Percentiles rank a stretch among this genome's conserved stretches.
Evolutionary conservation across 2,113 vertebrate genomes (phyloP).

Genomic region (Nesogale talazaci): DNA sequence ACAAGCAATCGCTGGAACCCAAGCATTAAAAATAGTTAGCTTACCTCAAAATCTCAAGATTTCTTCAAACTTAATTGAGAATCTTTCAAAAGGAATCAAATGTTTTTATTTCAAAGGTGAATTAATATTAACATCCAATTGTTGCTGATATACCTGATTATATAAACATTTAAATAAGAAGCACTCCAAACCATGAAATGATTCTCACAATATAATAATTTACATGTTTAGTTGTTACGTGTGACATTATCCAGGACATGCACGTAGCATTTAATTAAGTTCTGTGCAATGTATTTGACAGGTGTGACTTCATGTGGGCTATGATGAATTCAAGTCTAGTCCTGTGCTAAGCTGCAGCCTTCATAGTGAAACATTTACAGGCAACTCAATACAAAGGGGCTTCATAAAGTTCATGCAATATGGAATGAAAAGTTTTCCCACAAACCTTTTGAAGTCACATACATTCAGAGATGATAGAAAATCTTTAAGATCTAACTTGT

Average conservation of each 20-base stretch:
- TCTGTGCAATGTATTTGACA: constrained; percentile 4
- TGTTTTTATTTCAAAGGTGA: constrained; percentile 6
- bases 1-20: neutral
- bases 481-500: neutral
- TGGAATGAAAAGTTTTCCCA: too few relatives aligned
- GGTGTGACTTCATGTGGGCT: neutral
- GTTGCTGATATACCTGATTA: constrained; percentile 17
- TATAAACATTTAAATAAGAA: constrained; percentile 30
- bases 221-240: neutral
- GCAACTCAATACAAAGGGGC: neutral
- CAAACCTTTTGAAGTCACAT: too few relatives aligned
- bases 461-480: constrained; percentile 40
- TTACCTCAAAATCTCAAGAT: neutral
- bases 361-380: constrained; percentile 31
- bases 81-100: neutral
- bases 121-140: neutral
- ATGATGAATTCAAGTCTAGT: neutral
- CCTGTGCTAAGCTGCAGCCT: constrained; percentile 1
- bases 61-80: constrained; percentile 17
- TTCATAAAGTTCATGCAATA: too few relatives aligned
- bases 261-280: neutral
- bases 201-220: neutral
- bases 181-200: neutral
- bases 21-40: constrained; percentile 22
- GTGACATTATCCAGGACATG: neutral